These are phyloP conservation scores for Sander vitreus DNA, from an alignment of 2,113 vertebrate species.

Conservation along the genomic window DNA sequence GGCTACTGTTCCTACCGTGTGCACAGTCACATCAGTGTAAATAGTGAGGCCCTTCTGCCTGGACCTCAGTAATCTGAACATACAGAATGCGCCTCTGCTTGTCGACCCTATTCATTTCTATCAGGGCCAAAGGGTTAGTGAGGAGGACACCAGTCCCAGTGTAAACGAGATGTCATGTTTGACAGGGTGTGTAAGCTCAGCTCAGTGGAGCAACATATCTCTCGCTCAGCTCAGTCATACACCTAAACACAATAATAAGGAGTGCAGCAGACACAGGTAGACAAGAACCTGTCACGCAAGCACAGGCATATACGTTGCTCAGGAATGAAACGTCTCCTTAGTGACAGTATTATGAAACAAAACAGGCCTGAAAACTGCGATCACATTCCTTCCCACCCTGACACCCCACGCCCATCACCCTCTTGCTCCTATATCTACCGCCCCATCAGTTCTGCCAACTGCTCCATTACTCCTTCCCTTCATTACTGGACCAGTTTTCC, in stretches of 20 bases:
- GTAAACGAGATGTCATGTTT: slow-evolving; percentile 69
- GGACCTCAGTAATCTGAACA: slow-evolving; percentile 68
- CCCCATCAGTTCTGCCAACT: slow-evolving; percentile 71
- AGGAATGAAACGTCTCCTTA: slow-evolving; percentile 73
- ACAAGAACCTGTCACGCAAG: slow-evolving; percentile 71
- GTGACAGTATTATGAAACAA: slow-evolving; percentile 79
- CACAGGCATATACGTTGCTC: slow-evolving; percentile 52
- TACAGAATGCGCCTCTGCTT: slow-evolving; percentile 65
- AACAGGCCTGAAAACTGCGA: slow-evolving; percentile 71
- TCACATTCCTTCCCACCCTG: slow-evolving; percentile 72
- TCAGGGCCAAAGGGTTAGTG: slow-evolving; percentile 39
- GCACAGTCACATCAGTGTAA: slow-evolving; percentile 58
- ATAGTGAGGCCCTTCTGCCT: slow-evolving; percentile 57
- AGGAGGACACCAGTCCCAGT: slow-evolving; percentile 45
- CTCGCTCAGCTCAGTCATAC: slow-evolving; percentile 45
- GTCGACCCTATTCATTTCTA: slow-evolving; percentile 61
- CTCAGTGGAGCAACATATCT: slow-evolving; percentile 5
- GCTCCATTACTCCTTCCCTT: slow-evolving; percentile 61
- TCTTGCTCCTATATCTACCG: slow-evolving; percentile 51
- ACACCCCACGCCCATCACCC: slow-evolving; percentile 61
- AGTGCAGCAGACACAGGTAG: slow-evolving; percentile 14
- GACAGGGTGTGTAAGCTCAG: slow-evolving; percentile 62
- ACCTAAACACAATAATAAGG: slow-evolving; percentile 59
- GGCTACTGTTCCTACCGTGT: slow-evolving; percentile 59
- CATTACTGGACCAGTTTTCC: slow-evolving; percentile 65